These are phyloP conservation scores for Oxytorus armatus DNA, from an alignment of 2,888 invertebrate genomes.

Conservation along the genomic window DNA sequence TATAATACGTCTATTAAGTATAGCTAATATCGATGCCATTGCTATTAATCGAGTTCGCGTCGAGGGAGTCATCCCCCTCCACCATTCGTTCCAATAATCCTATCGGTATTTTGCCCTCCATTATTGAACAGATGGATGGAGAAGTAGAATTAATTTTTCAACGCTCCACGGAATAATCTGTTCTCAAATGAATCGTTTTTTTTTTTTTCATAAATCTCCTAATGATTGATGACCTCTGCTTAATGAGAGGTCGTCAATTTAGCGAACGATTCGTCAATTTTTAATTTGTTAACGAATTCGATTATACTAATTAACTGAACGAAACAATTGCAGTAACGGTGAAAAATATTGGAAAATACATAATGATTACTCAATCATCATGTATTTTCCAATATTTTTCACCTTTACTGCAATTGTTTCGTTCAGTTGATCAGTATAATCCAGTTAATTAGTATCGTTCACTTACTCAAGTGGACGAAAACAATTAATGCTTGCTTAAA, in stretches of 20 bases:
- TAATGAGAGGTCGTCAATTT: background rate
- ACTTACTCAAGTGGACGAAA: too few relatives aligned
- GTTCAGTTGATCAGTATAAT: too few relatives aligned
- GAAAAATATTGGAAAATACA: too few relatives aligned
- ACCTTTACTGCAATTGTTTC: too few relatives aligned
- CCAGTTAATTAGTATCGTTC: too few relatives aligned
- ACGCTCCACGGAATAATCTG: background rate
- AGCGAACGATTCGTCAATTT: background rate
- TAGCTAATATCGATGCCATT: slow-evolving; percentile 57
- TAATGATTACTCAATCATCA: too few relatives aligned
- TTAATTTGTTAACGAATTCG: too few relatives aligned
- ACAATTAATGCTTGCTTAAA: too few relatives aligned
- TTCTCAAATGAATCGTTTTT: slow-evolving; percentile 5
- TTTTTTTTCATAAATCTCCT: slow-evolving; percentile 9
- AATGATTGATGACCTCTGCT: background rate
- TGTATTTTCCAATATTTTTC: too few relatives aligned
- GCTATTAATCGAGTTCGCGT: slow-evolving; percentile 56
- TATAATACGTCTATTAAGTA: slow-evolving; percentile 52
- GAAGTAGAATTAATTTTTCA: slow-evolving; percentile 44
- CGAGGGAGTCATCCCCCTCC: slow-evolving; percentile 50
- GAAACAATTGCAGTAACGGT: too few relatives aligned
- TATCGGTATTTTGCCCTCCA: slow-evolving; percentile 32
- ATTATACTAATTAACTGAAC: too few relatives aligned
- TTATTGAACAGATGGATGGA: slow-evolving; percentile 1
- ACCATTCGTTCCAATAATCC: slow-evolving; percentile 59